A percentile compares a stretch with the other conserved stretches of the same genome.
phyloP scores from a whole-genome alignment of 2,113 vertebrate species.

The Anser cygnoides region DNA sequence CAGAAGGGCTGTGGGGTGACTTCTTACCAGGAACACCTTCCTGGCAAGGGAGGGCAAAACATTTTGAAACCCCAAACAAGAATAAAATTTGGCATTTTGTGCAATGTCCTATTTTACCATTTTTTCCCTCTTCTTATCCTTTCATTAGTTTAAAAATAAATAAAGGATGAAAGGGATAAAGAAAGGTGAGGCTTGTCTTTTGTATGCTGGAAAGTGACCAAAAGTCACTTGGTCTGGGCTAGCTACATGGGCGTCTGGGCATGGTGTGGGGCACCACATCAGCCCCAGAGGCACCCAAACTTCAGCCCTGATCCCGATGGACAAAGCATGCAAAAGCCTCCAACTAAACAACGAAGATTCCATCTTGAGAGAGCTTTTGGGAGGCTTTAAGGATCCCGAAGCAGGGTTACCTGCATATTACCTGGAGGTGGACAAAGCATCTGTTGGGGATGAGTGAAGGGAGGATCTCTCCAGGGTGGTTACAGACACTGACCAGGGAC shows the following conservation, averaged over 20 bases:
- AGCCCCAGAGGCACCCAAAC: background rate
- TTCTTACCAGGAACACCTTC: background rate
- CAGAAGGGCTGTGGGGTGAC: background rate
- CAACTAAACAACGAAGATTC: background rate
- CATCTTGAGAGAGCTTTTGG: background rate
- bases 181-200: no score
- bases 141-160: no score
- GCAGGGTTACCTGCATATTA: background rate
- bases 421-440: background rate
- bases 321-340: background rate
- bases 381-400: background rate
- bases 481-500: background rate
- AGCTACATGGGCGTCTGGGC: accelerated
- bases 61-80: no score
- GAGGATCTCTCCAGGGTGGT: background rate
- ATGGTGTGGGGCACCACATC: background rate
- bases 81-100: no score
- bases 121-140: no score
- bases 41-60: no score
- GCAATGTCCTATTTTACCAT: no score
- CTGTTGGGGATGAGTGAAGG: background rate
- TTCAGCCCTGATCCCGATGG: background rate
- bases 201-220: no score
- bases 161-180: no score
- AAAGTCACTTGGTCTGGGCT: background rate